Evolutionary conservation across 1,140 invertebrate genomes (phyloP).

Genomic region (Diuraphis noxia): DNA sequence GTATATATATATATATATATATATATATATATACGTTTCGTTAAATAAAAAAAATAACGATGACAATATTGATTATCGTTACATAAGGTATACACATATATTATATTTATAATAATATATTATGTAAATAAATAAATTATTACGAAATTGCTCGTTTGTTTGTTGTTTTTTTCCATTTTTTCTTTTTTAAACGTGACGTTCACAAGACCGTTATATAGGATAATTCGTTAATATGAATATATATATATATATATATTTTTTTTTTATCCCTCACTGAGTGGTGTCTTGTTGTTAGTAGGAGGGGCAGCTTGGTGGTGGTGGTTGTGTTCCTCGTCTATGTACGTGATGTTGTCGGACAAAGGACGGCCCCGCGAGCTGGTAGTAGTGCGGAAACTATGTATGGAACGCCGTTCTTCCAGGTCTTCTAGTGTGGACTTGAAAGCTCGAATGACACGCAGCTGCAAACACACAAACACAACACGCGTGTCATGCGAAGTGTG

Average conservation of each 20-base stretch:
- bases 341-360: conserved; percentile 81
- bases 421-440: conserved; percentile 99
- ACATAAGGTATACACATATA: not conserved
- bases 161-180: not conserved
- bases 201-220: not conserved
- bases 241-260: conserved; percentile 12
- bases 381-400: conserved; percentile 95
- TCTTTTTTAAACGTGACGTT: not conserved
- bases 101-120: not conserved
- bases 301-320: conserved; percentile 45
- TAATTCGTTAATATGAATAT: not conserved
- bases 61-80: not conserved
- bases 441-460: conserved; percentile 99
- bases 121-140: not conserved
- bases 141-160: not conserved
- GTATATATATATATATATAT: conserved; percentile 24
- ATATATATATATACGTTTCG: not conserved
- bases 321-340: conserved; percentile 83
- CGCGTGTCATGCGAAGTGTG: conserved; percentile 54
- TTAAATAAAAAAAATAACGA: conserved; percentile 10
- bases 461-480: conserved; percentile 65
- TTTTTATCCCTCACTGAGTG: conserved; percentile 59
- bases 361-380: conserved; percentile 87
- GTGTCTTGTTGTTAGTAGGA: conserved; percentile 62
- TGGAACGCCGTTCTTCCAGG: conserved; percentile 96